phyloP scores from a whole-genome alignment of 1,140 invertebrate genomes.

The Apis laboriosa region DNA sequence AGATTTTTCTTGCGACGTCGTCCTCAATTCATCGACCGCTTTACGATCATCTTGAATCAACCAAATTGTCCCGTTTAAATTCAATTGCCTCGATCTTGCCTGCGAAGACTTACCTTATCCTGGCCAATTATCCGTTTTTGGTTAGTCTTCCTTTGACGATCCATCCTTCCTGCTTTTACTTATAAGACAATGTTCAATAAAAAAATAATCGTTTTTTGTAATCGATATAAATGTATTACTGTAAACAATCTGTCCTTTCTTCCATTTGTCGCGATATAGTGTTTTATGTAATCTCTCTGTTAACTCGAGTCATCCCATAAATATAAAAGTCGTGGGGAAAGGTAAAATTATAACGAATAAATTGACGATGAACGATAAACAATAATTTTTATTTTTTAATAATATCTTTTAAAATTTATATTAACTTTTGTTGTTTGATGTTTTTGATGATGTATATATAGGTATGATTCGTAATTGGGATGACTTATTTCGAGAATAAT shows the following conservation, averaged over 20 bases:
- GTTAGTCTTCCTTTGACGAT: neutral
- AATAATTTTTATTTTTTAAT: no score
- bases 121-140: neutral
- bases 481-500: no score
- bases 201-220: neutral
- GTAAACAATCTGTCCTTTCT: neutral
- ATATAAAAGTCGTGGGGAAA: no score
- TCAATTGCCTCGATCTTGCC: neutral
- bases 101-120: neutral
- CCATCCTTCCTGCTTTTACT: neutral
- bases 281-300: neutral
- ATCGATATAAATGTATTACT: neutral
- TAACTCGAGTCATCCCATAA: no score
- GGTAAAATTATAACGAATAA: no score
- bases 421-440: no score
- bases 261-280: neutral
- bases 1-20: neutral
- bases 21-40: neutral
- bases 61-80: slow-evolving; percentile 4
- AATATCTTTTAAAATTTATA: no score
- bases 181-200: neutral
- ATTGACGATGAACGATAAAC: no score
- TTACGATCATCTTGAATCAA: neutral
- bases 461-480: no score
- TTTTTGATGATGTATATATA: no score